Conservation (phyloP, 2,113 vertebrate species). For the Pagrus major region DNA sequence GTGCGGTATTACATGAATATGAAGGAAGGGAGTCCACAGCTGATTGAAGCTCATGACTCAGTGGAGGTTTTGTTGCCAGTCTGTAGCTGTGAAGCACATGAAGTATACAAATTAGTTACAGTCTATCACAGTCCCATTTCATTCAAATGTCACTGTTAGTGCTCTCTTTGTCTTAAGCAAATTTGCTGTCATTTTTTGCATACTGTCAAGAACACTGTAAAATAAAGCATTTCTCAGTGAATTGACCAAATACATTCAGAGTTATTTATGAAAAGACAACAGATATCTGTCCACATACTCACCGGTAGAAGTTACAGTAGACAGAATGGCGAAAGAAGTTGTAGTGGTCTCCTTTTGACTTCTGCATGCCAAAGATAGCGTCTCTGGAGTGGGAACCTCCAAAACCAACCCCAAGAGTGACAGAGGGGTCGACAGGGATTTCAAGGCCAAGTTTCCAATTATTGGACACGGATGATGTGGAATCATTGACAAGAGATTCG, state of each 20-base stretch:
- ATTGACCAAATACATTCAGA: not conserved
- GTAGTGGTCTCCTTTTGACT: constrained; percentile 71
- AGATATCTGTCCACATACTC: constrained; percentile 22
- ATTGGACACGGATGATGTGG: constrained; percentile 58
- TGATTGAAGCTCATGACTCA: constrained; percentile 56
- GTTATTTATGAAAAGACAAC: not conserved
- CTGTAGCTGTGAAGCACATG: constrained; percentile 61
- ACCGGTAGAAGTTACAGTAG: constrained; percentile 67
- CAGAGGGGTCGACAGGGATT: not conserved
- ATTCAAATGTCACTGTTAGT: not conserved
- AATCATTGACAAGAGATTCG: constrained; percentile 53
- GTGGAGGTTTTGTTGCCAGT: constrained; percentile 36
- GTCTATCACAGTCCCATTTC: not conserved
- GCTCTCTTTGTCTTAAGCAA: not conserved
- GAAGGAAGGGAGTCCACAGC: constrained; percentile 29
- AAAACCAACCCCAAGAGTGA: rapidly evolving
- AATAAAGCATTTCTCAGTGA: not conserved
- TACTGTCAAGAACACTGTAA: not conserved
- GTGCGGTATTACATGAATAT: not conserved
- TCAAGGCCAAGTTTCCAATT: constrained; percentile 80
- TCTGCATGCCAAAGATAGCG: constrained; percentile 47
- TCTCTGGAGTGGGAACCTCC: constrained; percentile 70
- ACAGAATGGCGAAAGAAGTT: constrained; percentile 70
- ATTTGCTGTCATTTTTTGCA: not conserved
- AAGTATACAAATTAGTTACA: not conserved